Conservation (phyloP, 1,140 invertebrate species). For the Cryptotermes secundus region DNA sequence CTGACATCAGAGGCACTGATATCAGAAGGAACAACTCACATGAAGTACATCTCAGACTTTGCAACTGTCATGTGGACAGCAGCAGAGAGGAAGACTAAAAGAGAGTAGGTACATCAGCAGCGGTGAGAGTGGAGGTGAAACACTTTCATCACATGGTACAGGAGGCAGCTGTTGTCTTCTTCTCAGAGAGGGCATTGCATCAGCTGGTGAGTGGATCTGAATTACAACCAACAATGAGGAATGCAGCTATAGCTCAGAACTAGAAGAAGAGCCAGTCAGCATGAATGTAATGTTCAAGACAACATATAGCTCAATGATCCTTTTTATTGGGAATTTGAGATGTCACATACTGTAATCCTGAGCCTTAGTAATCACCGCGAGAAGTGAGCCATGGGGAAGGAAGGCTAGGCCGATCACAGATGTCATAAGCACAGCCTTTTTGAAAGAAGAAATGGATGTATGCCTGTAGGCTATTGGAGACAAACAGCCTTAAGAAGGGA, state of each 20-base stretch:
- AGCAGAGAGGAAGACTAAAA: background rate
- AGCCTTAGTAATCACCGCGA: constrained; percentile 63
- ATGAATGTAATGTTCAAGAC: constrained; percentile 38
- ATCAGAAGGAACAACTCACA: constrained; percentile 35
- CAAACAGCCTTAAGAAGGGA: no score
- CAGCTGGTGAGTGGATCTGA: constrained; percentile 74
- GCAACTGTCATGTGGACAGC: constrained; percentile 34
- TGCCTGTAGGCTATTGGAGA: no score
- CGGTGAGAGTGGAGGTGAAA: constrained; percentile 59
- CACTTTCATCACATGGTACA: constrained; percentile 42
- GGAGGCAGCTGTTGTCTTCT: constrained; percentile 44
- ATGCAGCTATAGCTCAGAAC: constrained; percentile 77
- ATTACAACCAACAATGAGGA: constrained; percentile 85
- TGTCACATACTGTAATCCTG: constrained; percentile 67
- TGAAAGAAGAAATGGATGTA: no score
- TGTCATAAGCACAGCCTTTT: no score
- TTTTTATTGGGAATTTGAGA: constrained; percentile 70
- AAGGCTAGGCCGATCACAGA: no score
- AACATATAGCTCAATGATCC: constrained; percentile 54
- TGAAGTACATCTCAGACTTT: constrained; percentile 39
- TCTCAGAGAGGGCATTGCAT: constrained; percentile 59
- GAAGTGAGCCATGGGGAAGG: no score
- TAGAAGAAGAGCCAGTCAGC: constrained; percentile 59
- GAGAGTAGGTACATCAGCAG: constrained; percentile 44
- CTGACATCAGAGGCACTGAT: constrained; percentile 35